A percentile compares a stretch with the other conserved stretches of the same genome.
Conservation (phyloP, 2,797 vertebrate genomes). For the Synanceia verrucosa region DNA sequence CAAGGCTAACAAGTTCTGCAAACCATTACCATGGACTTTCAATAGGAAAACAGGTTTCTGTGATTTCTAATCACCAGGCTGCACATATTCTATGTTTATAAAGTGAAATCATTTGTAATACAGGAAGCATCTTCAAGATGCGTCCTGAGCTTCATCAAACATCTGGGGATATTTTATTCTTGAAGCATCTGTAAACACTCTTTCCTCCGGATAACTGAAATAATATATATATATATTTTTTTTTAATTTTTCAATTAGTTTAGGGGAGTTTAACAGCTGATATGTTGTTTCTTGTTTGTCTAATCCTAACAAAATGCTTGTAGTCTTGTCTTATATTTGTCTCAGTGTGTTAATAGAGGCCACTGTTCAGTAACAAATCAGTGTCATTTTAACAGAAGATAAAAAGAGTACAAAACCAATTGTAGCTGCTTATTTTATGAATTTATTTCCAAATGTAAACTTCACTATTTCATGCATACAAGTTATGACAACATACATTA, state of each 20-base stretch:
- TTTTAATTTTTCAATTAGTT: too few relatives aligned
- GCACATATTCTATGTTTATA: background rate
- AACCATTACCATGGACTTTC: slow-evolving; percentile 3
- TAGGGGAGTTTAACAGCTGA: too few relatives aligned
- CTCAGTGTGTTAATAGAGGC: background rate
- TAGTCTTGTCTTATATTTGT: background rate
- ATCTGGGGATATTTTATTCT: background rate
- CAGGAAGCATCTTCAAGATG: background rate
- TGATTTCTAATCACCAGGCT: background rate
- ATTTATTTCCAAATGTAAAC: slow-evolving; percentile 99
- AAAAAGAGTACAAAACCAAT: slow-evolving; percentile 25
- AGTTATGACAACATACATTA: slow-evolving; percentile 93
- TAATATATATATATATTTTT: too few relatives aligned
- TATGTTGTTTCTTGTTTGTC: background rate
- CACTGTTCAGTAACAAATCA: background rate
- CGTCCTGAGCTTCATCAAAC: background rate
- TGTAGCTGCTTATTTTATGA: slow-evolving; percentile 83
- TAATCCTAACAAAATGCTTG: background rate
- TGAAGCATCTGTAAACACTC: background rate
- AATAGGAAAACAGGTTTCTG: background rate
- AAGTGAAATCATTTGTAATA: background rate
- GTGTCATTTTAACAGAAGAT: background rate
- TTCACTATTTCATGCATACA: slow-evolving; percentile 99
- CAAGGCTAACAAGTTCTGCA: background rate
- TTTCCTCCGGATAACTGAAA: slow-evolving; percentile 8